phyloP scores from a whole-genome alignment of 2,113 vertebrate species.

The Maylandia zebra region DNA sequence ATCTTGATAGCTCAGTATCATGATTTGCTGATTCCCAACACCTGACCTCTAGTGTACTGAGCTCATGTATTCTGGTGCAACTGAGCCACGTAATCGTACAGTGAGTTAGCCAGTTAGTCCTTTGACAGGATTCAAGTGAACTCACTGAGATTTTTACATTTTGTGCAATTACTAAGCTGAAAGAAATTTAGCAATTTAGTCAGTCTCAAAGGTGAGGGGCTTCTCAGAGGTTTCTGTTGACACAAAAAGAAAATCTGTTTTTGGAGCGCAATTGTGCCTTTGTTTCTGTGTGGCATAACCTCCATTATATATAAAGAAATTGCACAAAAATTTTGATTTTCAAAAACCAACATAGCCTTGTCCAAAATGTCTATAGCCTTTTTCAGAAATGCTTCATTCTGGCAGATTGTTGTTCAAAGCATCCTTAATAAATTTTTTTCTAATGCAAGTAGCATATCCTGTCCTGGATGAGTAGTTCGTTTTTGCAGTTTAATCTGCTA shows the following conservation, averaged over 20 bases:
- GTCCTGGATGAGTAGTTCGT: neutral
- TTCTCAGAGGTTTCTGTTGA: neutral
- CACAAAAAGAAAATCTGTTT: accelerated
- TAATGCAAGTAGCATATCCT: neutral
- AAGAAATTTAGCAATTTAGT: neutral
- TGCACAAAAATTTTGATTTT: neutral
- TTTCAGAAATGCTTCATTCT: neutral
- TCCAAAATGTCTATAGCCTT: neutral
- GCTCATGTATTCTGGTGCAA: neutral
- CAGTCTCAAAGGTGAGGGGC: neutral
- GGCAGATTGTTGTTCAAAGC: neutral
- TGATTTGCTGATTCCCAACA: neutral
- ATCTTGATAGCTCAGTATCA: neutral
- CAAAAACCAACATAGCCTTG: neutral
- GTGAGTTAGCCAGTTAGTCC: neutral
- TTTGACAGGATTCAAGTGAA: neutral
- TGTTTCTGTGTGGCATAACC: neutral
- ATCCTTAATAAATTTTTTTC: neutral
- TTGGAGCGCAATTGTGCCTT: neutral
- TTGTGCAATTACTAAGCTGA: neutral
- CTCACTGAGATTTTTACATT: neutral
- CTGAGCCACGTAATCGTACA: neutral
- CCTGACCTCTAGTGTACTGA: neutral
- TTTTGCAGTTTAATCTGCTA: neutral
- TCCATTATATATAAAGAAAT: neutral